Conservation (phyloP, 2,888 invertebrate species). For the Gortyna flavago region DNA sequence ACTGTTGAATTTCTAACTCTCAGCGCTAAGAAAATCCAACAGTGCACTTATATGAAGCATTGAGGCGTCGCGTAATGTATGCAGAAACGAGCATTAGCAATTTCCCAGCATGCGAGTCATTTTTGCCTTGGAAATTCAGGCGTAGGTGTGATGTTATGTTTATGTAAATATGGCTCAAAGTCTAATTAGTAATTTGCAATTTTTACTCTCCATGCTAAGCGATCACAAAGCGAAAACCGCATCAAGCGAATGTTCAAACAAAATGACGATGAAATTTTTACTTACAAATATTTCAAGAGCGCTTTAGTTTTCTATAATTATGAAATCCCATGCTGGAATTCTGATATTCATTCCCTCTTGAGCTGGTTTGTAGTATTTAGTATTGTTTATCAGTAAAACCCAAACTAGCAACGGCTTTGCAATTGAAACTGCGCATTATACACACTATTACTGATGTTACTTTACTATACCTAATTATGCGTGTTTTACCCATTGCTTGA, state of each 20-base stretch:
- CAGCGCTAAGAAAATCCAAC: neutral
- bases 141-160: neutral
- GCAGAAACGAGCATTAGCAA: no score
- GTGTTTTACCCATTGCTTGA: conserved; percentile 13
- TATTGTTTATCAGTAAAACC: neutral
- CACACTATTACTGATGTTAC: neutral
- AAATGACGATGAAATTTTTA: neutral
- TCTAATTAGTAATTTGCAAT: neutral
- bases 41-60: no score
- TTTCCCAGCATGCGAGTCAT: neutral
- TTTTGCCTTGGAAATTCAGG: no score
- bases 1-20: neutral
- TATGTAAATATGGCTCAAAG: neutral
- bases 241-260: conserved; percentile 35
- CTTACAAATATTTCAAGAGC: conserved; percentile 7
- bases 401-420: conserved; percentile 5
- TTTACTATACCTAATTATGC: neutral
- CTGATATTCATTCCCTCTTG: neutral
- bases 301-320: neutral
- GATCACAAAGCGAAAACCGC: conserved; percentile 26
- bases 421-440: neutral
- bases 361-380: neutral
- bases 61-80: no score
- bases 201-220: conserved; percentile 19
- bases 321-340: neutral